Conservation (phyloP, 2,888 invertebrate genomes). For the Ganaspis brasiliensis region DNA sequence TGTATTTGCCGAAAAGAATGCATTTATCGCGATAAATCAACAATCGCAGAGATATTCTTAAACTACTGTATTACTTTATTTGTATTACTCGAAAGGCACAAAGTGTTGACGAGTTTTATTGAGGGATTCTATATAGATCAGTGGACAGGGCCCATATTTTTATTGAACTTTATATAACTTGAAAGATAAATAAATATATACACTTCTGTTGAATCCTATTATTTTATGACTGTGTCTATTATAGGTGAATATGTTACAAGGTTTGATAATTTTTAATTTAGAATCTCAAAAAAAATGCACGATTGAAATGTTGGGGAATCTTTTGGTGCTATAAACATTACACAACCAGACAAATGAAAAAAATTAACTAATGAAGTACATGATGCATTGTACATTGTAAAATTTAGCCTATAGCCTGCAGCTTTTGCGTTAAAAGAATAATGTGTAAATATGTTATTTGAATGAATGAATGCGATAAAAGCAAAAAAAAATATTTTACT, state of each 20-base stretch:
- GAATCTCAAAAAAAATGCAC: background rate
- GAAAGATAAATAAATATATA: conserved; percentile 70
- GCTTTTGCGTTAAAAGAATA: conserved; percentile 78
- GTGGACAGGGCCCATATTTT: conserved; percentile 69
- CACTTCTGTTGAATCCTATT: conserved; percentile 73
- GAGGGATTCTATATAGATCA: conserved; percentile 61
- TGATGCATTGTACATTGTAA: conserved; percentile 80
- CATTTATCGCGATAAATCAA: conserved; percentile 17
- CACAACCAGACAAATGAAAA: conserved; percentile 77
- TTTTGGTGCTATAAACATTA: conserved; percentile 80
- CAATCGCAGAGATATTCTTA: background rate
- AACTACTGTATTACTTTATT: background rate
- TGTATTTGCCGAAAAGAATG: conserved; percentile 21
- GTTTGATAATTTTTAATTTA: conserved; percentile 54
- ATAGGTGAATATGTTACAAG: conserved; percentile 68
- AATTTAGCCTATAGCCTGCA: conserved; percentile 80
- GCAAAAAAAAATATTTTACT: too few species aligned
- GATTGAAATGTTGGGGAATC: conserved; percentile 60
- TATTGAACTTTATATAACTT: conserved; percentile 65
- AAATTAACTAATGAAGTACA: conserved; percentile 73
- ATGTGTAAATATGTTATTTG: conserved; percentile 80
- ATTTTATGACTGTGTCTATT: conserved; percentile 70
- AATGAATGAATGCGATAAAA: conserved; percentile 72
- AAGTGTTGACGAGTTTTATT: conserved; percentile 40
- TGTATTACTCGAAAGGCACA: conserved; percentile 14